These are phyloP conservation scores for Cryptops parisi DNA, from an alignment of 2,888 invertebrate genomes.

Conservation along the genomic window DNA sequence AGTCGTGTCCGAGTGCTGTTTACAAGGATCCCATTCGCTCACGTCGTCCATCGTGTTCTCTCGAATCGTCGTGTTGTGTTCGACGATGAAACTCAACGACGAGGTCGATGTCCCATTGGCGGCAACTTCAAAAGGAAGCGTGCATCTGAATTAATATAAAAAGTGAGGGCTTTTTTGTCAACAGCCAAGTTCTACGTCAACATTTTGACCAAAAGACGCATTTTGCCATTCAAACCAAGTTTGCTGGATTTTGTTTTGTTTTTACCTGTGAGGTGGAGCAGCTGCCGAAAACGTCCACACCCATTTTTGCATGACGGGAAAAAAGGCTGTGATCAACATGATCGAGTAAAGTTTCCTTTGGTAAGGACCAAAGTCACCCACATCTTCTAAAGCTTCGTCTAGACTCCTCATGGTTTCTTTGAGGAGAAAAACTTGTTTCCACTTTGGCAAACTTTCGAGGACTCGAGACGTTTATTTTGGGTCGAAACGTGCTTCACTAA, in stretches of 20 bases:
- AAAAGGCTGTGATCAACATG: conserved; percentile 1
- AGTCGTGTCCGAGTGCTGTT: not conserved
- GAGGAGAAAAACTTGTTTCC: too few species aligned
- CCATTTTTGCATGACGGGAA: conserved; percentile 11
- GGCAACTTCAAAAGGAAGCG: conserved; percentile 12
- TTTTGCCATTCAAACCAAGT: not conserved
- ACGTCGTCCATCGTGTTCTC: too few species aligned
- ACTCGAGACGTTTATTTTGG: too few species aligned
- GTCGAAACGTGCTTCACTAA: too few species aligned
- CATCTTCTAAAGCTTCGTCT: conserved; percentile 10
- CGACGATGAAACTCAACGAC: too few species aligned
- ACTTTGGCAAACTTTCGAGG: too few species aligned
- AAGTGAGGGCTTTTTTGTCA: not conserved
- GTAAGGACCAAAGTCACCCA: conserved; percentile 10
- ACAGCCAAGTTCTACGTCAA: not conserved
- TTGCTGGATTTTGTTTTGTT: not conserved
- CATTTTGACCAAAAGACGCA: not conserved
- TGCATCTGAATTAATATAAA: conserved; percentile 8
- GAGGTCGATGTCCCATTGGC: conserved; percentile 1
- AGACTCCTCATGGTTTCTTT: conserved; percentile 8
- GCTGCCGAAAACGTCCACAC: conserved; percentile 2
- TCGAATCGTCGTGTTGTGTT: too few species aligned
- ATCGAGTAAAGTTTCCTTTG: conserved; percentile 1
- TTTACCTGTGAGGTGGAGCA: conserved; percentile 11
- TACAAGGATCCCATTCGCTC: conserved; percentile 3